Percentiles rank a stretch among this genome's conserved stretches.
These are phyloP conservation scores for Platycnemis pennipes DNA, from an alignment of 2,888 invertebrate genomes.

Conservation along the genomic window DNA sequence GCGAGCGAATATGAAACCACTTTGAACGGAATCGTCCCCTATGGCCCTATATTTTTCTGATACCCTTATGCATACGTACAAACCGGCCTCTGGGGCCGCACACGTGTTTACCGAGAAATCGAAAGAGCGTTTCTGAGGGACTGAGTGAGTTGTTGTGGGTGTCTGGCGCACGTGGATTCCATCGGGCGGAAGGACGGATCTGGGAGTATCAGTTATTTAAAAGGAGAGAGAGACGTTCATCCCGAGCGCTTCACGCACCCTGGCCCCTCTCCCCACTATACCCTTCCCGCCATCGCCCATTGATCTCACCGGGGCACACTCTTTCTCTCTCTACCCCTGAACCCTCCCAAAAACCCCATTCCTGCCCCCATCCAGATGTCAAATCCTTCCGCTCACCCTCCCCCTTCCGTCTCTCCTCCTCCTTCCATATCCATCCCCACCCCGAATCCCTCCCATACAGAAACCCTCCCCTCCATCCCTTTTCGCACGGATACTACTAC, in stretches of 20 bases:
- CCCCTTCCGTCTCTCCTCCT: background rate
- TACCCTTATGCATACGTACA: background rate
- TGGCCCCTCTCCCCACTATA: background rate
- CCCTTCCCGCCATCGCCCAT: background rate
- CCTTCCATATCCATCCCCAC: background rate
- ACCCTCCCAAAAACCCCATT: background rate
- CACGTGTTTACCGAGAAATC: background rate
- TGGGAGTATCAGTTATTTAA: background rate
- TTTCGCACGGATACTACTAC: background rate
- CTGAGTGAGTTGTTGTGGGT: slow-evolving; percentile 13
- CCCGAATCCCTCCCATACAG: background rate
- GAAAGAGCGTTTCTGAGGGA: background rate
- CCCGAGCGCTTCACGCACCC: background rate
- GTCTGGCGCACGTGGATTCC: slow-evolving; percentile 78
- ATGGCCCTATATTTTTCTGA: background rate
- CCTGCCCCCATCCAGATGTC: background rate
- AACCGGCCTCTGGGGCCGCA: background rate
- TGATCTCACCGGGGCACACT: background rate
- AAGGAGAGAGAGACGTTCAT: background rate
- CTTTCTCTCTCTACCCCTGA: background rate
- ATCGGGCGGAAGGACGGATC: slow-evolving; percentile 78
- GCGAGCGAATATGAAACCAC: background rate
- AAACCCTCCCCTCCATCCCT: background rate
- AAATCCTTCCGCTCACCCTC: background rate
- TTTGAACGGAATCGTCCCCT: background rate